Evolutionary conservation across 2,797 vertebrate species (phyloP), one percentile per base, ranked within the genome.

Genomic region (Acrossocheilus fasciatus): DNA sequence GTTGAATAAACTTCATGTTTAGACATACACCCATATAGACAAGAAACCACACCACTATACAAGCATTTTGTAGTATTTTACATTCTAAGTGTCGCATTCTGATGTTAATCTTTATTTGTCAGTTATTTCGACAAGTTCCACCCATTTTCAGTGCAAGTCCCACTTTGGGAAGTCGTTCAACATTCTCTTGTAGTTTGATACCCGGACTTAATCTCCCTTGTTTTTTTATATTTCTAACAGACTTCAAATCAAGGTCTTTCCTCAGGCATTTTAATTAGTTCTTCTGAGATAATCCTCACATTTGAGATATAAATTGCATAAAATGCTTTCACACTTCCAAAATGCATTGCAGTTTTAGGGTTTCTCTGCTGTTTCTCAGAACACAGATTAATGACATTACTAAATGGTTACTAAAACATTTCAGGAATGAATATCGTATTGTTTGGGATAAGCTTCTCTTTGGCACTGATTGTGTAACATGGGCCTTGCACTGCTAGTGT

Each of bases 181-280:
- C 80, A 54, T 86, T 86, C 57, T 87, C 47, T 47, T 80, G 80
- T 52, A 77, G 68, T 83, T 80, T 80, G 39, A 83, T 82, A 76
- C 59, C 39, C 4, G 59, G 47, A 87, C 36, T 79, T 82, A 82
- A 84, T 75, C 82, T 39, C 2, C 6, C 76, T 30, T 86, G 30
- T 54, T 66, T 73, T 52, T 50, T 47, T 73, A 20, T 23, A 52
- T 77, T 62, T 76, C 8, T 50, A 23, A 41, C 62, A 77, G 57
- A 80, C 76, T 83, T 80, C 10, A 84, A 89, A 82, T 81, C 78
- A 34, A 62, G 73, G 85, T 79, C 74, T 74, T 78, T 82, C 43
- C 84, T 87, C 78, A 74, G 70, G 73, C 47, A 85, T 88, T 88
- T 84, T 87, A 89, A 88, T 88, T 62, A 89, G 70, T 75, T 78